Base-by-base conservation (phyloP, 2,113 vertebrate species). In the Brachyhypopomus occidentalis region DNA sequence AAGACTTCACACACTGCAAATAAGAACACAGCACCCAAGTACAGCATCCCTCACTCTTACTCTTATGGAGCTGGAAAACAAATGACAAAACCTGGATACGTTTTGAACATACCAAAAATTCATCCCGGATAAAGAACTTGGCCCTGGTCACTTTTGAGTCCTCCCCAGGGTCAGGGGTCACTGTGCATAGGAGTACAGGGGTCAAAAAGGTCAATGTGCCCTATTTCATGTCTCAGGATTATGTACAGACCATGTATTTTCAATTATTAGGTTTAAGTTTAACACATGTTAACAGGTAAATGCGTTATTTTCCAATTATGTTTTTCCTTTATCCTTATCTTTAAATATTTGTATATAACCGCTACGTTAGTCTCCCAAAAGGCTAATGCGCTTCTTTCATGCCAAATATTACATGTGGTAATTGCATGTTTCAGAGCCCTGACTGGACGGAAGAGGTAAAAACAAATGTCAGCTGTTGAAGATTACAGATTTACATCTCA, bases 81-180 rank as follows among this genome's bases (percentile, higher is more conserved):
- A 56, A 72, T 48, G 9, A 58, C 5, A 59, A 67, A 70, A 67
- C 19, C 6, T 63, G 17, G 5, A 52, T 34, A 59, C 59, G 23
- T 45, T 14, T 85, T 84, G 27, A 77, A 85, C 94, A 91, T 90
- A 96, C 96, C 92, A 97, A 87, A 89, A 97, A 97, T 86, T 96
- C 95, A 89, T 97, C 96, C 79, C 95, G 92, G 87, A 97, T 96
- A 84, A 96, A 97, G 91, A 96, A 97, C 89, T 97, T 97, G 79
- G 96, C 96, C 89, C 95, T 94, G 62, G 96, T 96, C 25, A 97
- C 96, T 93, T 94, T 96, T 82, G 95, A 94, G 84, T 97, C 95
- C 88, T 97, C 96, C 89, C 95, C 95, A 23, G 94, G 94, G 81
- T 96, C 95, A 82, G 95, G 94, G 77, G 91, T 94, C 79, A 94